phyloP scores from a whole-genome alignment of 2,888 invertebrate species.

The Gymnoscelis rufifasciata region DNA sequence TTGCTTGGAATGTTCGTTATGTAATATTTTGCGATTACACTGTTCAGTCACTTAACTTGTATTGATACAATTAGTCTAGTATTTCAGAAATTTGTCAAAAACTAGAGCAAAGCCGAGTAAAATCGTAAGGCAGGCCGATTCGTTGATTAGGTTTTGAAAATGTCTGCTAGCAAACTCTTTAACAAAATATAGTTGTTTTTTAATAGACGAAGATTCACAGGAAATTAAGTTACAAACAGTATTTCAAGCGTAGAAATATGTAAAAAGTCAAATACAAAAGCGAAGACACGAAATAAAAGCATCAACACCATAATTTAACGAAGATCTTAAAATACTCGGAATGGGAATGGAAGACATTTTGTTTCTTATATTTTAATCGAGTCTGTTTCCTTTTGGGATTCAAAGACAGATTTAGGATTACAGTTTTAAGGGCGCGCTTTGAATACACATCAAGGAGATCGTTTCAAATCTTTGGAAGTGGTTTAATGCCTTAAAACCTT shows the following conservation, averaged over 20 bases:
- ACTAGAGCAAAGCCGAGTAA: too few species aligned
- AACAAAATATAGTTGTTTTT: too few species aligned
- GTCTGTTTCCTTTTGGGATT: conserved; percentile 31
- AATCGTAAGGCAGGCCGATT: too few species aligned
- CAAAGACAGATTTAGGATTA: conserved; percentile 15
- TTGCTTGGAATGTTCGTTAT: conserved; percentile 4
- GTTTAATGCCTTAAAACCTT: too few species aligned
- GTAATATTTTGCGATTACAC: too few species aligned
- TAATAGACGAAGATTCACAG: neutral
- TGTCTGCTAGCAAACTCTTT: too few species aligned
- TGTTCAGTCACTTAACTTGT: too few species aligned
- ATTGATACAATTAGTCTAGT: too few species aligned
- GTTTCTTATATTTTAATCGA: conserved; percentile 32
- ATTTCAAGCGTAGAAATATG: conserved; percentile 1
- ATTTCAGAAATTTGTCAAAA: too few species aligned
- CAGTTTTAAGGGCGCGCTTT: conserved; percentile 10
- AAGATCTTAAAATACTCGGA: conserved; percentile 29
- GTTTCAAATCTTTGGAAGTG: neutral
- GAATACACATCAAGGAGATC: neutral
- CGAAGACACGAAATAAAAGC: conserved; percentile 23
- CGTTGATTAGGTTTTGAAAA: too few species aligned
- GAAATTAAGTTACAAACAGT: neutral
- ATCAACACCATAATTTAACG: conserved; percentile 25
- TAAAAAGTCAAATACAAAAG: conserved; percentile 10
- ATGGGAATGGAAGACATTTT: conserved; percentile 39